Base-by-base conservation (phyloP, 2,113 vertebrate genomes). In the Oncorhynchus tshawytscha region DNA sequence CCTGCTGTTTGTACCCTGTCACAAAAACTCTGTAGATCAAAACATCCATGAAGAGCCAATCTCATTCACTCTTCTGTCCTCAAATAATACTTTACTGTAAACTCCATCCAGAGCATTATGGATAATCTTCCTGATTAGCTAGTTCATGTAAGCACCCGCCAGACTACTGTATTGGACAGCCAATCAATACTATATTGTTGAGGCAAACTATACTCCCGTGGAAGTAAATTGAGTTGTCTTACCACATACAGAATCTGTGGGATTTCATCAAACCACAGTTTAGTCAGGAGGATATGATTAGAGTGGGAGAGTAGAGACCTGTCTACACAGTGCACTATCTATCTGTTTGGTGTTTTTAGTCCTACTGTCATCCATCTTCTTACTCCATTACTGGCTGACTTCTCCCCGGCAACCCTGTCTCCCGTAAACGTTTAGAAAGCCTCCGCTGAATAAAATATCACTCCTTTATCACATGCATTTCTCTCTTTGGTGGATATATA, bases 291-390 rank as follows among this genome's bases (percentile, higher is more conserved):
- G 67, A 2, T 2, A 13, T 71, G 22, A 60, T 16, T 31, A 11
- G 13, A 16, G 45, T 70, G n/a, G 15, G n/a, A n/a, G 20, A 2
- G 4, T 0, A 16, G 5, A 4, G 27, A 13, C 72, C 5, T n/a
- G 57, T 59, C 67, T 75, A 74, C 31, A n/a, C 22, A 9, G 51
- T 54, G 15, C 51, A 54, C 51, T 18, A 54, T 54, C 4, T 5
- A 18, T 54, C 3, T 54, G 12, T 22, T 39, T 18, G 1, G 5
- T 15, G 45, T 72, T 57, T 86, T 74, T 12, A 24, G 48, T 24
- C 70, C 59, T 79, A 54, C 15, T 65, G 67, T 82, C 82, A 82
- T 89, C 82, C 81, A 74, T 87, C 81, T 82, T 60, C 79, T 69
- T 20, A 60, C 49, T 45, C 62, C 3, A 0, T 73, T 70, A 65